These are phyloP conservation scores for Enteromius paludinosus DNA, from an alignment of 2,797 vertebrate genomes.

Conservation along the genomic window DNA sequence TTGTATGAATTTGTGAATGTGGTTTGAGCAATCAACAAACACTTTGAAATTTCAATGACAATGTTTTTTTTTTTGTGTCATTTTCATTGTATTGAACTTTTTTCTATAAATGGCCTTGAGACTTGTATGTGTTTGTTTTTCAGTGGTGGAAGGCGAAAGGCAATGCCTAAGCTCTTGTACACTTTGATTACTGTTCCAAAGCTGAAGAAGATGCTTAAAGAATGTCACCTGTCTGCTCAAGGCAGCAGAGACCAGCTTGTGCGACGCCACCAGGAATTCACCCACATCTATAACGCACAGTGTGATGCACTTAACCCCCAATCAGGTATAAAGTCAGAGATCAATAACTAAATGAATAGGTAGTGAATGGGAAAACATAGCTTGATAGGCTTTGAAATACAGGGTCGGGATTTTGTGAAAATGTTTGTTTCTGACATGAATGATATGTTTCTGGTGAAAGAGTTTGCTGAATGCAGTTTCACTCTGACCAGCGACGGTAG, in stretches of 20 bases:
- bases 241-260: conserved; percentile 88
- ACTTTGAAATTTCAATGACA: not conserved
- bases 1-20: not conserved
- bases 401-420: not conserved
- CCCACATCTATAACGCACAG: conserved; percentile 90
- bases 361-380: not conserved
- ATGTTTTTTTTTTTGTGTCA: not conserved
- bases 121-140: conserved; percentile 45
- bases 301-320: conserved; percentile 89
- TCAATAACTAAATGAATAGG: not conserved
- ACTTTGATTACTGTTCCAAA: conserved; percentile 87
- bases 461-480: conserved; percentile 12
- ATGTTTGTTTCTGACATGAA: not conserved
- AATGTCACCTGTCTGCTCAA: conserved; percentile 81
- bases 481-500: not conserved
- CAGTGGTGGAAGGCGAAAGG: conserved; percentile 81
- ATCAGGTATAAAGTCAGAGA: conserved; percentile 76
- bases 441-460: not conserved
- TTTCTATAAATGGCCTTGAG: not conserved
- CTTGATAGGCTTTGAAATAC: not conserved
- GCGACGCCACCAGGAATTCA: conserved; percentile 88
- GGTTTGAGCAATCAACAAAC: not conserved
- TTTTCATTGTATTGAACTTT: not conserved
- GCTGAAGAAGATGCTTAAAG: conserved; percentile 86
- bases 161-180: conserved; percentile 89